Evolutionary conservation across 2,113 vertebrate genomes (phyloP), one percentile per base, ranked within the genome.

Genomic region (Daubentonia madagascariensis): DNA sequence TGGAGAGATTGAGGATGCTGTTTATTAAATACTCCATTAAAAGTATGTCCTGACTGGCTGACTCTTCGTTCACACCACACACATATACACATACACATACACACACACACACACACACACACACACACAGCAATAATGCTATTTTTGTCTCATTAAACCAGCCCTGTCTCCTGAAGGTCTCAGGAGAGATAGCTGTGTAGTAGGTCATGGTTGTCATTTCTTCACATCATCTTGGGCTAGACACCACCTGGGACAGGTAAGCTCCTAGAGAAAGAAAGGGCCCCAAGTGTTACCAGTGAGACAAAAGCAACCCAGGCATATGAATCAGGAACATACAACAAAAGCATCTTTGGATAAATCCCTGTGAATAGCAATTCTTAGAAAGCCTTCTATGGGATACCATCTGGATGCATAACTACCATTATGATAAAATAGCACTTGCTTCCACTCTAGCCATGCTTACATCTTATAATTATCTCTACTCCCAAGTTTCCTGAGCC

Each of bases 331-430:
- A 72, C 17, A n/a, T n/a, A 84, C 16, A 54, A 89, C n/a, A 63
- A 80, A 70, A 86, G 72, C 54, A 18, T 63, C 67, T 75, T 73
- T 37, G 35, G 59, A 32, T 57, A 65, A 85, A 18, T 54, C 72
- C 87, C 61, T 65, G 7, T 40, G 91, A 91, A 63, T 35, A 86
- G 40, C 37, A 81, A 32, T 96, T 97, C 97, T 96, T 95, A 79
- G 97, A 97, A 94, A 97, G 95, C 32, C 63, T 72, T 89, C 85
- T 72, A 9, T 57, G 40, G 40, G 65, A 7, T 43, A 50, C 95
- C 97, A 86, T 92, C 91, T 95, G 94, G 85, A 75, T 13, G 52
- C 80, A 8, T 54, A 92, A 67, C 91, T 30, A 59, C 85, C 72
- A 12, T 61, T 8, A 6, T 3, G 65, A 88, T 78, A 78, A 81